These are phyloP conservation scores for Phainopepla nitens DNA, from an alignment of 2,113 vertebrate genomes.

Conservation along the genomic window DNA sequence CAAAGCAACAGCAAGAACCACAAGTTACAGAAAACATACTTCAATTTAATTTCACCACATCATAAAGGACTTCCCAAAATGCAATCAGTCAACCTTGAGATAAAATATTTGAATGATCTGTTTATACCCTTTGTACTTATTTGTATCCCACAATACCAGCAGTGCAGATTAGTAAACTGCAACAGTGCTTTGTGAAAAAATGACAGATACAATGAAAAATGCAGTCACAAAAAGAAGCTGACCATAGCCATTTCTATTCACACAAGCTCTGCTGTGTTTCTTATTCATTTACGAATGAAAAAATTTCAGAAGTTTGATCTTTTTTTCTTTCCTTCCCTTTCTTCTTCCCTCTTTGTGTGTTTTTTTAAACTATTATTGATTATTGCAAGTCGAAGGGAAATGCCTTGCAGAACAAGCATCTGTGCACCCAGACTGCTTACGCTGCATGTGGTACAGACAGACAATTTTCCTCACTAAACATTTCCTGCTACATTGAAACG, in stretches of 20 bases:
- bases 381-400: neutral
- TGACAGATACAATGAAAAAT: neutral
- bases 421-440: neutral
- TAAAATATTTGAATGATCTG: neutral
- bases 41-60: neutral
- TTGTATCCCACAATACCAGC: neutral
- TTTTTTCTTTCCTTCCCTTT: neutral
- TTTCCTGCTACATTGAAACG: neutral
- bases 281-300: neutral
- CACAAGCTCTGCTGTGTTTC: neutral
- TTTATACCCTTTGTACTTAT: neutral
- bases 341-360: neutral
- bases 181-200: neutral
- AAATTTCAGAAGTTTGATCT: neutral
- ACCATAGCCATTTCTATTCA: neutral
- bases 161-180: neutral
- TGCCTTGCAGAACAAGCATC: neutral
- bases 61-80: neutral
- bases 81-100: neutral
- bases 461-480: neutral
- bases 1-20: neutral
- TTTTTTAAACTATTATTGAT: neutral
- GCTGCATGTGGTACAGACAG: neutral
- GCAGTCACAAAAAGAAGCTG: neutral
- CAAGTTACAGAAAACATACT: neutral